phyloP scores from a whole-genome alignment of 2,113 vertebrate species.

The Gallinago media region DNA sequence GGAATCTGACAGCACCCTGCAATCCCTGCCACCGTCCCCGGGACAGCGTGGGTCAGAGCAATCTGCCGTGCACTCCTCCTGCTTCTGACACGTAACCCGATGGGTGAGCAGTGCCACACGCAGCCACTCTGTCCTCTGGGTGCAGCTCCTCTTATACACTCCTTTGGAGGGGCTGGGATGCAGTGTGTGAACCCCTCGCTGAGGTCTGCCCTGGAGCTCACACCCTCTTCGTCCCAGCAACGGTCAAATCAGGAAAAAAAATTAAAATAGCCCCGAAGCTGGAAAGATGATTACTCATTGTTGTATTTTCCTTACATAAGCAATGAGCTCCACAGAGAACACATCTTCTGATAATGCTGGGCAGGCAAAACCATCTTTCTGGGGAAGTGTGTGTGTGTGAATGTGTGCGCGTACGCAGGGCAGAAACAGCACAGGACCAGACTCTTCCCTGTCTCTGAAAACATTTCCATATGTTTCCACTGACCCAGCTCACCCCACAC shows the following conservation, averaged over 20 bases:
- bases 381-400: background rate
- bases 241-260: background rate
- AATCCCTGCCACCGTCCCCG: background rate
- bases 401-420: background rate
- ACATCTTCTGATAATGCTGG: background rate
- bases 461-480: constrained; percentile 58
- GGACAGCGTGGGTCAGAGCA: background rate
- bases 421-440: constrained; percentile 26
- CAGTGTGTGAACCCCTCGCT: rapidly evolving
- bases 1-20: background rate
- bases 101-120: background rate
- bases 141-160: background rate
- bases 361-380: background rate
- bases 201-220: background rate
- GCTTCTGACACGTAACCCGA: background rate
- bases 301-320: background rate
- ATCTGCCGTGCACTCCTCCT: background rate
- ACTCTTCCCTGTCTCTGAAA: constrained; percentile 24
- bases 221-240: background rate
- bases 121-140: background rate
- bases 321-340: background rate
- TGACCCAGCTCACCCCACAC: constrained; percentile 48
- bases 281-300: background rate
- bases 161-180: background rate
- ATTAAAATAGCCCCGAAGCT: background rate